These are phyloP conservation scores for Serranochromis macrocephalus DNA, from an alignment of 2,113 vertebrate genomes.

Conservation along the genomic window DNA sequence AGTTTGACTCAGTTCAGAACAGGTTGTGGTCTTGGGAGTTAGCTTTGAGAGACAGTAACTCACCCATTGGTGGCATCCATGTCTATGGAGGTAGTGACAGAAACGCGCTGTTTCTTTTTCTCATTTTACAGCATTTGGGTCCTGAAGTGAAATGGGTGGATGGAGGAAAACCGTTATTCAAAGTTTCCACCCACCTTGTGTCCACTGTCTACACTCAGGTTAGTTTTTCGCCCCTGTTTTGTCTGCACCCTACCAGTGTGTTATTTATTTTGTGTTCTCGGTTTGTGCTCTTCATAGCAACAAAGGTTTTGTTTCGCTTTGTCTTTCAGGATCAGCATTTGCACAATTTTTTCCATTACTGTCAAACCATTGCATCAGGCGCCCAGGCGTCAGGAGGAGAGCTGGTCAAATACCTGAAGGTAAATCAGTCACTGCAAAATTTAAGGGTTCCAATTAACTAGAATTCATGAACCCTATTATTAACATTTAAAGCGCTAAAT, in stretches of 20 bases:
- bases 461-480: not conserved
- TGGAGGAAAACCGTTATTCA: slow-evolving; percentile 88
- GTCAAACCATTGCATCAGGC: slow-evolving; percentile 79
- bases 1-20: not conserved
- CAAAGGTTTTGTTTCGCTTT: not conserved
- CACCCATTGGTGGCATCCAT: not conserved
- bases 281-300: not conserved
- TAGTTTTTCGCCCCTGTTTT: not conserved
- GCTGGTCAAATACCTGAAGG: slow-evolving; percentile 97
- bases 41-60: not conserved
- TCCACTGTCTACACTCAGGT: slow-evolving; percentile 98
- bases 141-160: slow-evolving; percentile 98
- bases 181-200: slow-evolving; percentile 88
- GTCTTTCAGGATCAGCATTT: slow-evolving; percentile 89
- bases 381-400: slow-evolving; percentile 80
- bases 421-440: slow-evolving; percentile 41
- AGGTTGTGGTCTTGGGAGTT: not conserved
- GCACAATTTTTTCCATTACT: slow-evolving; percentile 97
- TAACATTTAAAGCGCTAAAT: not conserved
- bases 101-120: rapidly evolving
- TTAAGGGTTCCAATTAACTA: not conserved
- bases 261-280: not conserved
- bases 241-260: not conserved
- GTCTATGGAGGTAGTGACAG: not conserved
- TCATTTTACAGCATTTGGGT: slow-evolving; percentile 76